Conservation (phyloP, 2,797 vertebrate species). For the Macrochelys suwanniensis region DNA sequence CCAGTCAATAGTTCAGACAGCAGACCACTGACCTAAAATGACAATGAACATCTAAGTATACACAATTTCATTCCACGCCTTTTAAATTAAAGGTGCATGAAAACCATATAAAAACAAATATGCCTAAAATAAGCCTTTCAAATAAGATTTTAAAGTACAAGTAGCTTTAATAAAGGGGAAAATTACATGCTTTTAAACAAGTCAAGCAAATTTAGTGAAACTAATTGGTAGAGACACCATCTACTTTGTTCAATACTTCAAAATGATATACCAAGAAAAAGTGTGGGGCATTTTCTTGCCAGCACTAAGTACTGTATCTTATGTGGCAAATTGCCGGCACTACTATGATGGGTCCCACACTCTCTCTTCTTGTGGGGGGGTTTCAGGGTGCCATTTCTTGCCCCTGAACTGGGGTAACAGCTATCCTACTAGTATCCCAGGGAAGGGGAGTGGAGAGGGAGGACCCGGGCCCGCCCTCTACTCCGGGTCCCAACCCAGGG, state of each 20-base stretch:
- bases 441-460: too few species aligned
- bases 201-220: not conserved
- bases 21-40: not conserved
- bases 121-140: not conserved
- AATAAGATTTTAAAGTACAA: not conserved
- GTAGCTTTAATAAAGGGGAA: not conserved
- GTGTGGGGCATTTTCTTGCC: not conserved
- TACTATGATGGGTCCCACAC: too few species aligned
- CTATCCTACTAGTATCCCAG: too few species aligned
- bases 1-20: not conserved
- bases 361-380: too few species aligned
- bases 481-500: too few species aligned
- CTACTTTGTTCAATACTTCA: not conserved
- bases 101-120: not conserved
- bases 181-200: not conserved
- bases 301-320: not conserved
- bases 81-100: not conserved
- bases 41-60: rapidly evolving
- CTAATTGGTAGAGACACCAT: not conserved
- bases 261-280: not conserved
- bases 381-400: too few species aligned
- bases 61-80: rapidly evolving
- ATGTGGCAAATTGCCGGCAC: too few species aligned
- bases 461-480: too few species aligned
- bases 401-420: too few species aligned